These are phyloP conservation scores for Chaetodon trifasciatus DNA, from an alignment of 2,797 vertebrate genomes.

Conservation along the genomic window DNA sequence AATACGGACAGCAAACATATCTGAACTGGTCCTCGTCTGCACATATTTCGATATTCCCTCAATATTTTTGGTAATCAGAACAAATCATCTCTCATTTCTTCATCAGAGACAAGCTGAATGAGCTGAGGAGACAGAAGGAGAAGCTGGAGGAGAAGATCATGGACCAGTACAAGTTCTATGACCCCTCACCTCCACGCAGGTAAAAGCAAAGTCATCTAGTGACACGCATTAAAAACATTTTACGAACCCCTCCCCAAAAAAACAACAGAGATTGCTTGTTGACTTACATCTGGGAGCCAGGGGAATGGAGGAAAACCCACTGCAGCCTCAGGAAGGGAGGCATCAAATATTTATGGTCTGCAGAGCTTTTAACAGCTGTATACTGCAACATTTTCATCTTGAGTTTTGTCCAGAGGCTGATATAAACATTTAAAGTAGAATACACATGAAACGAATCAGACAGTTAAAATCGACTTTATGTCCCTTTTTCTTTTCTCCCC, in stretches of 20 bases:
- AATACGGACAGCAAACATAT: neutral
- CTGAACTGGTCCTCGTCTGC: neutral
- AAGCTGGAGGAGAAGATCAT: conserved; percentile 99
- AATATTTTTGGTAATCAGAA: neutral
- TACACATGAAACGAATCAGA: neutral
- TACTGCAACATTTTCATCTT: neutral
- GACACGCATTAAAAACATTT: neutral
- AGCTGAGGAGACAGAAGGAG: conserved; percentile 97
- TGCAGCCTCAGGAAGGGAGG: conserved; percentile 11
- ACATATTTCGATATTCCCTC: neutral
- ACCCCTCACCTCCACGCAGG: conserved; percentile 97
- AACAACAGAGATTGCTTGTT: neutral
- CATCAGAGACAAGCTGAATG: conserved; percentile 95
- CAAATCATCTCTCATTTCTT: neutral
- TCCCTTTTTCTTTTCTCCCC: neutral
- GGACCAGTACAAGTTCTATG: conserved; percentile 99
- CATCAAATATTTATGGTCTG: conserved; percentile 63
- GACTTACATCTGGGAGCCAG: neutral
- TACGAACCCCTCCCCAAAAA: neutral
- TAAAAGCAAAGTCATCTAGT: conserved; percentile 61
- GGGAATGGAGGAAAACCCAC: neutral
- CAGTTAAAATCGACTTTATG: neutral
- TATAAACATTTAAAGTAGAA: neutral
- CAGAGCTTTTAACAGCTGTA: conserved; percentile 37
- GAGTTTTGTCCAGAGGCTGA: neutral